Evolutionary conservation across 2,113 vertebrate species (phyloP).

Genomic region (Alaudala cheleensis): DNA sequence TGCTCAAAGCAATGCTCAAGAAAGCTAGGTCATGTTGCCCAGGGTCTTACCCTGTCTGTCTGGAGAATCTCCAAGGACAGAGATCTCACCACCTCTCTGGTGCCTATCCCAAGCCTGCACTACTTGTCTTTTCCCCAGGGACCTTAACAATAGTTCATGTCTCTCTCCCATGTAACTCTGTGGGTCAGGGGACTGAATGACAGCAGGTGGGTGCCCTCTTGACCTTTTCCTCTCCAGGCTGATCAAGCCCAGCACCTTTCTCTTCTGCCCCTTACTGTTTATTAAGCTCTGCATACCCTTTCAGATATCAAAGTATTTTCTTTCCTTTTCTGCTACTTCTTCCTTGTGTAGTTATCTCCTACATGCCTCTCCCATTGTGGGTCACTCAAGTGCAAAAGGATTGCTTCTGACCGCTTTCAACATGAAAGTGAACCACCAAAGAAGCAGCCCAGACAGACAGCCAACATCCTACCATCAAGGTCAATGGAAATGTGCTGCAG

Average conservation of each 20-base stretch:
- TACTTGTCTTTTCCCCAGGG: not conserved
- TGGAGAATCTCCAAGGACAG: not conserved
- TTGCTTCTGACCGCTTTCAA: not conserved
- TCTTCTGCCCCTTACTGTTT: not conserved
- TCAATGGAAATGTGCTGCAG: not conserved
- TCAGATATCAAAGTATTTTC: not conserved
- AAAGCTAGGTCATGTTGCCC: not conserved
- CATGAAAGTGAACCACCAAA: not conserved
- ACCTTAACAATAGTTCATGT: not conserved
- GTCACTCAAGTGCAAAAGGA: not conserved
- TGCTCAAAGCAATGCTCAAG: not conserved
- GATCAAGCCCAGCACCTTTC: not conserved
- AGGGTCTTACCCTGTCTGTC: not conserved
- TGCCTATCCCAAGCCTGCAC: not conserved
- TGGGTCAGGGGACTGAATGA: not conserved
- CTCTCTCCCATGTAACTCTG: not conserved
- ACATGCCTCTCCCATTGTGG: not conserved
- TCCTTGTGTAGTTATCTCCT: not conserved
- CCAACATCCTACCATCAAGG: not conserved
- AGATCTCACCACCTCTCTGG: not conserved
- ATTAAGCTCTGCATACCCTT: not conserved
- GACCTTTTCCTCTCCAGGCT: not conserved
- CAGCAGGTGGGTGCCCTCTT: not conserved
- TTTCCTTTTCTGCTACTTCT: not conserved
- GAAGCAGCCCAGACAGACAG: not conserved